Conservation (phyloP, 2,113 vertebrate genomes). For the Furnarius figulus region DNA sequence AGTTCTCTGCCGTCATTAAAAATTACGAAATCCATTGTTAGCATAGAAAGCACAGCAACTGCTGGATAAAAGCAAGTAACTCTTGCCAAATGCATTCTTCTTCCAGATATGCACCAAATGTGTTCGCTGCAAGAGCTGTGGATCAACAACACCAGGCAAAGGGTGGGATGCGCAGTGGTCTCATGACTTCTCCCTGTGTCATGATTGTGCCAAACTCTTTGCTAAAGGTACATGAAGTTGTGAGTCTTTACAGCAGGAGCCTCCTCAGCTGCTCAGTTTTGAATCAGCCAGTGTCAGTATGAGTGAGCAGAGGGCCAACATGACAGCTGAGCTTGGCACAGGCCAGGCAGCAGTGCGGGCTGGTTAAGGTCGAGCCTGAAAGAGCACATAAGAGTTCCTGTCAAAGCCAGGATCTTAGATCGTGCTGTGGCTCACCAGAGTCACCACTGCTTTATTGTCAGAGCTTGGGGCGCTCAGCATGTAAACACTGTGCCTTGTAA, state of each 20-base stretch:
- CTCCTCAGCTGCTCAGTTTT: not conserved
- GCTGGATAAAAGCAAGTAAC: not conserved
- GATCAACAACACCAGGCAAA: constrained; percentile 96
- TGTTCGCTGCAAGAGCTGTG: constrained; percentile 96
- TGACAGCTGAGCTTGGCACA: not conserved
- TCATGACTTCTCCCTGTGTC: constrained; percentile 97
- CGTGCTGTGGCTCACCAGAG: not conserved
- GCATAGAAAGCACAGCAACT: not conserved
- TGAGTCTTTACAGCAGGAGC: not conserved
- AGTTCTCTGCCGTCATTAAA: not conserved
- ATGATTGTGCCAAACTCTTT: constrained; percentile 97
- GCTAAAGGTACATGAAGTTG: constrained; percentile 85
- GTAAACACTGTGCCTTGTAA: rapidly evolving
- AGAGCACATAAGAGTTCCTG: rapidly evolving
- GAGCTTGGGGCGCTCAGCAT: not conserved
- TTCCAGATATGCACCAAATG: constrained; percentile 95
- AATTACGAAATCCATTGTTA: rapidly evolving
- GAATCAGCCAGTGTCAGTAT: not conserved
- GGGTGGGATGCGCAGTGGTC: constrained; percentile 99
- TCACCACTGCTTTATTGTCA: not conserved
- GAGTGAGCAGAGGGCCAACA: not conserved
- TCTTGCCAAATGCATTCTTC: not conserved
- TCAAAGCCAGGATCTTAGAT: not conserved
- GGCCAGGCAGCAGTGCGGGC: not conserved
- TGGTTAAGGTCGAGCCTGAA: not conserved